Evolutionary conservation across 1,140 invertebrate species (phyloP).

Genomic region (Pseudomyrmex cubaensis): DNA sequence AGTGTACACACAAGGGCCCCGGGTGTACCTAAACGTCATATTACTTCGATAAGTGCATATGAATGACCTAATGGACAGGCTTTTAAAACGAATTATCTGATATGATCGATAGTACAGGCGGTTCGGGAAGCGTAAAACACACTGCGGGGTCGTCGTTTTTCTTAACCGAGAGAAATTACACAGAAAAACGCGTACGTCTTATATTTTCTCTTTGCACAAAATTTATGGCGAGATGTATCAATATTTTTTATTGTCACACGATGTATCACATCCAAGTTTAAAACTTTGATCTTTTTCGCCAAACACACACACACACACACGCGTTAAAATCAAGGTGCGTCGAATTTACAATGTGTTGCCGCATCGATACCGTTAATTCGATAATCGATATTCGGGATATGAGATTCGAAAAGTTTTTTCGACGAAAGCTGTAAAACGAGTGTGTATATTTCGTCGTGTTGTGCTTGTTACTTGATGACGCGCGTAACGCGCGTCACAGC

Average conservation of each 20-base stretch:
- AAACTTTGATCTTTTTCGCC: too few species aligned
- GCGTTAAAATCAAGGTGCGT: too few species aligned
- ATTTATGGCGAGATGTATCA: not conserved
- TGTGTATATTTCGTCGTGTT: not conserved
- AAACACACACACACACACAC: too few species aligned
- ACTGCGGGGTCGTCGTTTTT: not conserved
- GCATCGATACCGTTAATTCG: too few species aligned
- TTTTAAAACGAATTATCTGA: constrained; percentile 62
- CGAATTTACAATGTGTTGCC: too few species aligned
- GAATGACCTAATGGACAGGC: constrained; percentile 33
- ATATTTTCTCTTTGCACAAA: not conserved
- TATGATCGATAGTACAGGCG: constrained; percentile 49
- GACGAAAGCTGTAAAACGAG: not conserved
- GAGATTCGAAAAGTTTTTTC: not conserved
- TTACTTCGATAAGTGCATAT: constrained; percentile 61
- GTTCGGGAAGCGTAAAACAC: constrained; percentile 36
- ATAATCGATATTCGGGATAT: too few species aligned
- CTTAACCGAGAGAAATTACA: not conserved
- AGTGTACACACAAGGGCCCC: constrained; percentile 49
- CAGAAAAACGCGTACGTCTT: not conserved
- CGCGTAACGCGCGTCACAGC: not conserved
- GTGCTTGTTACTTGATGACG: not conserved
- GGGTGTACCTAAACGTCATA: constrained; percentile 61
- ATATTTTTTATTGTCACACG: not conserved
- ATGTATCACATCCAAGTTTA: too few species aligned